Conservation (phyloP, 2,797 vertebrate genomes). For the Alauda arvensis region DNA sequence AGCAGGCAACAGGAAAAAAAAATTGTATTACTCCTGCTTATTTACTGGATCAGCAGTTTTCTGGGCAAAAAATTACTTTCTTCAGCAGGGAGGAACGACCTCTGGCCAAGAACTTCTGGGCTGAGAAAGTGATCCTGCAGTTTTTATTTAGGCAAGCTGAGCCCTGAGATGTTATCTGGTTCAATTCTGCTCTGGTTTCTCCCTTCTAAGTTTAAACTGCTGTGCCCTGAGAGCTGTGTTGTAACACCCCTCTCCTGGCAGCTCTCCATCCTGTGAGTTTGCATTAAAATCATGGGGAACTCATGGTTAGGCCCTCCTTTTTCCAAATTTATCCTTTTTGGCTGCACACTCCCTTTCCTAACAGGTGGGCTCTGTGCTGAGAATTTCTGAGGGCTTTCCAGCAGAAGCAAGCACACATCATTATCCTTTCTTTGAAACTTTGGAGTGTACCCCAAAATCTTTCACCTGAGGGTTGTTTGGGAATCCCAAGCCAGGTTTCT, state of each 20-base stretch:
- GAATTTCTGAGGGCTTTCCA: not conserved
- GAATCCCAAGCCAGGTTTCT: not conserved
- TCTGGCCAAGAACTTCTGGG: not conserved
- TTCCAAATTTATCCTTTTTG: not conserved
- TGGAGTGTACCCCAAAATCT: not conserved
- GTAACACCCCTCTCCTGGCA: not conserved
- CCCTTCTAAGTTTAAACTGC: not conserved
- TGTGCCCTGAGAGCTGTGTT: not conserved
- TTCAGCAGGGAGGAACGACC: not conserved
- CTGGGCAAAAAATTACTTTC: conserved; percentile 23
- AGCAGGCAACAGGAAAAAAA: not conserved
- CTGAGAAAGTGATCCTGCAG: conserved; percentile 11
- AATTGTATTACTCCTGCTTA: not conserved
- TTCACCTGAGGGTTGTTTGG: not conserved
- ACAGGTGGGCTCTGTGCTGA: fast-evolving
- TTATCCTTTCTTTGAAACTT: not conserved
- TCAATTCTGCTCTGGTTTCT: not conserved
- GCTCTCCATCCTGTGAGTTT: not conserved
- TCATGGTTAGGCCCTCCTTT: not conserved
- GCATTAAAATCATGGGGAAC: not conserved
- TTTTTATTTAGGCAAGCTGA: conserved; percentile 12
- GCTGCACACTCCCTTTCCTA: not conserved
- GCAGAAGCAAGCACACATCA: not conserved
- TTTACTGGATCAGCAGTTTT: conserved; percentile 24
- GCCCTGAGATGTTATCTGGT: not conserved